Evolutionary conservation across 2,113 vertebrate genomes (phyloP), one percentile per base, ranked within the genome.

Genomic region (Apteryx mantelli): DNA sequence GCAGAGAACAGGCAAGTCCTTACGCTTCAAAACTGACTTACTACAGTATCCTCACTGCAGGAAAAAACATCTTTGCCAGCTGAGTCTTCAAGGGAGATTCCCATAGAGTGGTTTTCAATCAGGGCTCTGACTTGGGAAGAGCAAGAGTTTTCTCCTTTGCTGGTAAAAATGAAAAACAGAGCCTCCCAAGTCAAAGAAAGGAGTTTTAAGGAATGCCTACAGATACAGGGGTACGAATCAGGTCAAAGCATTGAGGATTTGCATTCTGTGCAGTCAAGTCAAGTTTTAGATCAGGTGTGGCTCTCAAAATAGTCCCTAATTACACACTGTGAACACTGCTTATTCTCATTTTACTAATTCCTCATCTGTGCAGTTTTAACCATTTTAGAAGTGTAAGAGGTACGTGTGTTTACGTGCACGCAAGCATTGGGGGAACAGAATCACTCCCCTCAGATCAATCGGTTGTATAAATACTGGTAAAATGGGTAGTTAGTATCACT

Each of bases 331-430:
- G 26, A 88, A 5, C 58, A 0, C 4, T 1, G 13, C 4, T 40
- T 17, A 24, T 21, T 63, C 38, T 55, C 40, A 1, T 25, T 63
- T 58, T 3, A 3, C 71, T 25, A 1, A 26, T 53, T 52, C 17
- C 64, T 61, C 46, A 5, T 7, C 25, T 11, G 3, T 15, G 60
- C 65, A 21, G 0, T 22, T 60, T 40, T 5, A 38, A 4, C 36
- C 38, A 1, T 2, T 13, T 3, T 1, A 15, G 13, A 11, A 30
- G 44, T 0, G 5, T 2, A 0, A 24, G 5, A 14, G 11, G 18
- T 9, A 17, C 5, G 6, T 0, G 11, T 4, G 16, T 36, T 28
- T 58, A 61, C 4, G 2, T 17, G 16, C 61, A 4, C 2, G 7
- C 40, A 3, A 3, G 55, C 1, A 5, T 26, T 2, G 12, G 14